These are phyloP conservation scores for Hecatera dysodea DNA, from an alignment of 2,888 invertebrate genomes.

Conservation along the genomic window DNA sequence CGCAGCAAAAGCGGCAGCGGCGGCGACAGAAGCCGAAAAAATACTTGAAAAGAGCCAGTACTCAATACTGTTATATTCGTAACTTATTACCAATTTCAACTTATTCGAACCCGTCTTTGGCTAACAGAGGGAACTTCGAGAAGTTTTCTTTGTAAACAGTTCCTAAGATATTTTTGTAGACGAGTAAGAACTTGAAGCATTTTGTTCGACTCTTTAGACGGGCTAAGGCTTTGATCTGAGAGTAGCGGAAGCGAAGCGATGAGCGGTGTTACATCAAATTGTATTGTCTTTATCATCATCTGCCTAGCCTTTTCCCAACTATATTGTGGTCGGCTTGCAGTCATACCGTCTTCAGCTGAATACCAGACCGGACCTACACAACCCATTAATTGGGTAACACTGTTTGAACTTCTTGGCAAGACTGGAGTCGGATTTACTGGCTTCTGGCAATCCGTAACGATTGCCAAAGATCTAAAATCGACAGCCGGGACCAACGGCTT, in stretches of 20 bases:
- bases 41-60: conserved; percentile 1
- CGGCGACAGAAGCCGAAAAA: too few species aligned
- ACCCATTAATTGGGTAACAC: too few species aligned
- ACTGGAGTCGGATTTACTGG: too few species aligned
- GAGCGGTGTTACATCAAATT: neutral
- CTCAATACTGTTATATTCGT: conserved; percentile 19
- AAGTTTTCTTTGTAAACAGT: conserved; percentile 42
- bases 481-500: too few species aligned
- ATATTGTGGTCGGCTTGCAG: neutral
- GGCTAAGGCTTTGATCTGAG: neutral
- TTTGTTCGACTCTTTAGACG: conserved; percentile 12
- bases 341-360: too few species aligned
- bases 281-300: neutral
- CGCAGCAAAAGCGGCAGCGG: too few species aligned
- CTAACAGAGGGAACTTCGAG: neutral
- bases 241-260: neutral
- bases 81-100: conserved; percentile 50
- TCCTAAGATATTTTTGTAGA: conserved; percentile 36
- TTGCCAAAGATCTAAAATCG: too few species aligned
- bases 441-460: too few species aligned
- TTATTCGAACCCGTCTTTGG: conserved; percentile 15
- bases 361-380: too few species aligned
- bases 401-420: too few species aligned
- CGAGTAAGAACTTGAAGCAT: neutral
- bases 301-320: neutral